phyloP scores from a whole-genome alignment of 2,797 vertebrate genomes.

The Sebastolobus alascanus region DNA sequence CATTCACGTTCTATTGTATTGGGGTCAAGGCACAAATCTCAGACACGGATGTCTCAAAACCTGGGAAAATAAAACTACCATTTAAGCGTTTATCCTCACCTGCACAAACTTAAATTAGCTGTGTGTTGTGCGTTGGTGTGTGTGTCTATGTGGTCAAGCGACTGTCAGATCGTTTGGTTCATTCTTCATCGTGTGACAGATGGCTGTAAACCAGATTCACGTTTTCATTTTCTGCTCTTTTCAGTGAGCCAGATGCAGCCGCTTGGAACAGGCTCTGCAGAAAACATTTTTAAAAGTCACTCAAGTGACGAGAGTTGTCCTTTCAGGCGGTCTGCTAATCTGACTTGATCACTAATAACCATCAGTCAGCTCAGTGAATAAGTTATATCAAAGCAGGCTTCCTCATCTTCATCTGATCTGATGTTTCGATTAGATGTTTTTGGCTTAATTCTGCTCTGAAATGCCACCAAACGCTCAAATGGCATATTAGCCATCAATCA shows the following conservation, averaged over 20 bases:
- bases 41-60: not conserved
- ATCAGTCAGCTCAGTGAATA: conserved; percentile 41
- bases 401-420: conserved; percentile 39
- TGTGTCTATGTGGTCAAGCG: not conserved
- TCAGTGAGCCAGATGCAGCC: not conserved
- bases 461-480: conserved; percentile 9
- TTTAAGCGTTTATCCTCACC: not conserved
- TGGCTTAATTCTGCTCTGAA: conserved; percentile 21
- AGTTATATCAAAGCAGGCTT: conserved; percentile 21
- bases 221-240: conserved; percentile 12
- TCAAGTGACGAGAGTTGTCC: conserved; percentile 20
- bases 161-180: conserved; percentile 6
- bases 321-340: conserved; percentile 58
- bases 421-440: conserved; percentile 46
- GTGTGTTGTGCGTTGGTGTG: conserved; percentile 4
- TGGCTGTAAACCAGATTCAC: conserved; percentile 15
- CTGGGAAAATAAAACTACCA: not conserved
- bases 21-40: not conserved
- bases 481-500: conserved; percentile 31
- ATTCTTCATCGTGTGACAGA: conserved; percentile 14
- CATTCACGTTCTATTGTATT: not conserved
- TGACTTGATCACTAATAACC: conserved; percentile 55
- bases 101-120: not conserved
- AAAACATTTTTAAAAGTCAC: conserved; percentile 33
- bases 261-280: conserved; percentile 9